Conservation (phyloP, 2,888 invertebrate genomes). For the Tribolium freemani region DNA sequence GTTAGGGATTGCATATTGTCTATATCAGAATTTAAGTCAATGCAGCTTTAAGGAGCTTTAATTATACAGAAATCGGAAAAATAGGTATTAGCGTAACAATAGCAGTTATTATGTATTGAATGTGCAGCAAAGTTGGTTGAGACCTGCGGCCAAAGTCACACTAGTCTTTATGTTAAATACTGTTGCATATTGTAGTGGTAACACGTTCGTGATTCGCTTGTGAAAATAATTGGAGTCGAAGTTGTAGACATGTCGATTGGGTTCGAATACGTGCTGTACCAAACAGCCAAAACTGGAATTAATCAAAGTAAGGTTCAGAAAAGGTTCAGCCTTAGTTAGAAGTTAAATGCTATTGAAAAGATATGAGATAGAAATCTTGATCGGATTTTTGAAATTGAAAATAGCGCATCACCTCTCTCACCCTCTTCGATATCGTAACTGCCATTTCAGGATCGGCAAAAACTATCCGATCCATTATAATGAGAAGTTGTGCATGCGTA, state of each 20-base stretch:
- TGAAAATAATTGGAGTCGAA: neutral
- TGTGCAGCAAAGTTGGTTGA: neutral
- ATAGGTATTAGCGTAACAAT: too few relatives aligned
- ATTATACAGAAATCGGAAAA: too few relatives aligned
- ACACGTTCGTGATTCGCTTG: neutral
- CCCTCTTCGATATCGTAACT: conserved; percentile 17
- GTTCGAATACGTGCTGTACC: conserved; percentile 5
- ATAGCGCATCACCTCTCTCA: neutral
- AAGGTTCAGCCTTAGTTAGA: conserved; percentile 18
- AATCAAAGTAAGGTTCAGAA: conserved; percentile 20
- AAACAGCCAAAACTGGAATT: conserved; percentile 5
- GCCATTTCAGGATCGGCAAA: conserved; percentile 27
- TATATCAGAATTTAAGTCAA: neutral
- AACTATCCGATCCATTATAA: conserved; percentile 34
- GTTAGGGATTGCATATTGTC: neutral
- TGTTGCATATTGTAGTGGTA: neutral
- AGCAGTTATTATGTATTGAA: too few relatives aligned
- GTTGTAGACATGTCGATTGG: conserved; percentile 1
- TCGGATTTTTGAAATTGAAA: conserved; percentile 38
- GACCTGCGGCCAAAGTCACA: neutral
- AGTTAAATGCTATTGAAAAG: conserved; percentile 23
- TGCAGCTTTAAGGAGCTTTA: too few relatives aligned
- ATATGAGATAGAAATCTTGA: conserved; percentile 17
- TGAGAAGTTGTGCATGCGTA: conserved; percentile 50
- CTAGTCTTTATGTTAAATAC: neutral